These are phyloP conservation scores for Abrostola triplasia DNA, from an alignment of 2,888 invertebrate species.

Conservation along the genomic window DNA sequence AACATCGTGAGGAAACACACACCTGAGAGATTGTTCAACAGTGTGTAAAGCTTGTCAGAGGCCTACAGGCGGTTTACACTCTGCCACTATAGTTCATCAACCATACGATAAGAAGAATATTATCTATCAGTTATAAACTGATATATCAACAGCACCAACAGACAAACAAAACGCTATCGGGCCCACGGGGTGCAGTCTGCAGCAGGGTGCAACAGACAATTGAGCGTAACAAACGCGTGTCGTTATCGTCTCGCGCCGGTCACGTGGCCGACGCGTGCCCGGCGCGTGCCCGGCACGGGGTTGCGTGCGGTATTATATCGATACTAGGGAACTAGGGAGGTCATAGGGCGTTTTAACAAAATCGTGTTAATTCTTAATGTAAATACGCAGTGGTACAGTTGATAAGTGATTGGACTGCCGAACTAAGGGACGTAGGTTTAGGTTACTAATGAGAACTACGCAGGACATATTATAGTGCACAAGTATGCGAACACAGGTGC, in stretches of 20 bases:
- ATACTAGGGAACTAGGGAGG: background rate
- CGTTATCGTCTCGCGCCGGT: background rate
- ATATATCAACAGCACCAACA: too few relatives aligned
- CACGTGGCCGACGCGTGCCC: slow-evolving; percentile 10
- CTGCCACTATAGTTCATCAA: too few relatives aligned
- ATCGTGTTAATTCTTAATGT: slow-evolving; percentile 7
- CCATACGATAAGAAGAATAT: too few relatives aligned
- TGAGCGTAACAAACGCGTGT: slow-evolving; percentile 23
- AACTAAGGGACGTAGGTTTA: background rate
- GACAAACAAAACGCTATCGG: background rate
- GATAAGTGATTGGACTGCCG: background rate
- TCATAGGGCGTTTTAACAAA: background rate
- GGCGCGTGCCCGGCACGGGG: background rate
- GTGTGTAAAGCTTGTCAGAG: too few relatives aligned
- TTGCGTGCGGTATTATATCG: background rate
- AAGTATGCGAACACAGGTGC: too few relatives aligned
- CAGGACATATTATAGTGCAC: too few relatives aligned
- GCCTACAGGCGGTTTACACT: too few relatives aligned
- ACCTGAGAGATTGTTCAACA: too few relatives aligned
- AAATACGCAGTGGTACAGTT: background rate
- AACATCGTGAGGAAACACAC: too few relatives aligned
- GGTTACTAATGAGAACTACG: too few relatives aligned
- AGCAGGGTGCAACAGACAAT: slow-evolving; percentile 28
- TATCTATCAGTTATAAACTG: too few relatives aligned
- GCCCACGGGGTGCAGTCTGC: background rate